Evolutionary conservation across 2,888 invertebrate species (phyloP).

Genomic region (Lacanobia oleracea): DNA sequence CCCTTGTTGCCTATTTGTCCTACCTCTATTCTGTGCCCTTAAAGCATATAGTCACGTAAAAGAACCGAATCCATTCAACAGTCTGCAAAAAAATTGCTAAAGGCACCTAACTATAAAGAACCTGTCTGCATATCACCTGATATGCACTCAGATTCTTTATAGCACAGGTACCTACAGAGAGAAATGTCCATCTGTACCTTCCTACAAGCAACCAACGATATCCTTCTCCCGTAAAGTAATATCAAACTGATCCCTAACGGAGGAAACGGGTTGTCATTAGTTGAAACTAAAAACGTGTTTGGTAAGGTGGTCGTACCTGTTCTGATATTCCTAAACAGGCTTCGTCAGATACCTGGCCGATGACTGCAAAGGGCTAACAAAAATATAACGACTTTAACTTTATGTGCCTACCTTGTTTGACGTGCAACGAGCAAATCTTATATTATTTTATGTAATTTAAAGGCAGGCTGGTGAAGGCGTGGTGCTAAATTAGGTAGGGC

Average conservation of each 20-base stretch:
- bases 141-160: no score
- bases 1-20: no score
- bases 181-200: background rate
- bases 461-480: background rate
- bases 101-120: background rate
- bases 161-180: background rate
- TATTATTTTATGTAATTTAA: background rate
- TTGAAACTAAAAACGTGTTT: conserved; percentile 23
- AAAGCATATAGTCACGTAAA: background rate
- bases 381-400: background rate
- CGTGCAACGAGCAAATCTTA: background rate
- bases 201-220: background rate
- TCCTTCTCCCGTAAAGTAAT: conserved; percentile 1
- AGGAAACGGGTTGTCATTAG: conserved; percentile 21
- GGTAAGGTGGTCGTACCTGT: conserved; percentile 25
- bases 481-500: no score
- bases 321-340: conserved; percentile 27
- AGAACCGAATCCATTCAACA: background rate
- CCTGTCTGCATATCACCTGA: no score
- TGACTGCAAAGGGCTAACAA: conserved; percentile 14
- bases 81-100: no score
- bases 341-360: conserved; percentile 18
- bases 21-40: no score
- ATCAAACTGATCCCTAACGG: background rate
- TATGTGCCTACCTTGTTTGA: conserved; percentile 3